Percentiles rank a stretch among this genome's conserved stretches.
These are phyloP conservation scores for Fistularia commersonii DNA, from an alignment of 2,797 vertebrate species.

Conservation along the genomic window DNA sequence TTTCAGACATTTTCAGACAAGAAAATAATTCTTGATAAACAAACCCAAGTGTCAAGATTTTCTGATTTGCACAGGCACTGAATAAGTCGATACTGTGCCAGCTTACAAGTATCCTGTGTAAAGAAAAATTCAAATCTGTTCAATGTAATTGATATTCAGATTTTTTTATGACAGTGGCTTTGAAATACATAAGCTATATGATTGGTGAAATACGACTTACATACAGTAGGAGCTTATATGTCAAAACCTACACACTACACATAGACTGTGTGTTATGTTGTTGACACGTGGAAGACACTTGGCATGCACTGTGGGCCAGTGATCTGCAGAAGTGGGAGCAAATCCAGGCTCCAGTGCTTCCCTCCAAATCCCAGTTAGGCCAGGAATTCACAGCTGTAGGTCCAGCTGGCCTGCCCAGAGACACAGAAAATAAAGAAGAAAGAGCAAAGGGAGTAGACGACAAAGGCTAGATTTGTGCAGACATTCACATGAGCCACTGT, in stretches of 20 bases:
- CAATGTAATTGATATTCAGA: constrained; percentile 6
- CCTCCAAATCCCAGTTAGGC: constrained; percentile 49
- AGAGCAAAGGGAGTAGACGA: constrained; percentile 12
- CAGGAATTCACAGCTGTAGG: constrained; percentile 61
- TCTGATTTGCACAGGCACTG: no score
- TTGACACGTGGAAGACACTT: constrained; percentile 50
- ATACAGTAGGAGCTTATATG: constrained; percentile 7
- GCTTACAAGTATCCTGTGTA: constrained; percentile 22
- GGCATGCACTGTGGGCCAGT: constrained; percentile 21
- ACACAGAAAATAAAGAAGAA: constrained; percentile 33
- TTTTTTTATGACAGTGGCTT: constrained; percentile 13
- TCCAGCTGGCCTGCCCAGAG: constrained; percentile 42
- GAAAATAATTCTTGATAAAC: no score
- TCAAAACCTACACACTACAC: no score
- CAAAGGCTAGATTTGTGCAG: constrained; percentile 5
- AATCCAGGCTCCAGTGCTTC: constrained; percentile 40
- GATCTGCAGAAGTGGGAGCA: constrained; percentile 50
- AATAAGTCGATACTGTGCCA: no score
- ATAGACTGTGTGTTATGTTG: constrained; percentile 19
- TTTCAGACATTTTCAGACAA: background rate
- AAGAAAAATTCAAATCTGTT: constrained; percentile 23
- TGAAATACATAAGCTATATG: constrained; percentile 16
- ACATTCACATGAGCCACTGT: constrained; percentile 3
- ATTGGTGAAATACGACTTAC: background rate
- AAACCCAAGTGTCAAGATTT: no score